Evolutionary conservation across 2,888 invertebrate species (phyloP), one percentile per base, ranked within the genome.

Genomic region (Cancer borealis): DNA sequence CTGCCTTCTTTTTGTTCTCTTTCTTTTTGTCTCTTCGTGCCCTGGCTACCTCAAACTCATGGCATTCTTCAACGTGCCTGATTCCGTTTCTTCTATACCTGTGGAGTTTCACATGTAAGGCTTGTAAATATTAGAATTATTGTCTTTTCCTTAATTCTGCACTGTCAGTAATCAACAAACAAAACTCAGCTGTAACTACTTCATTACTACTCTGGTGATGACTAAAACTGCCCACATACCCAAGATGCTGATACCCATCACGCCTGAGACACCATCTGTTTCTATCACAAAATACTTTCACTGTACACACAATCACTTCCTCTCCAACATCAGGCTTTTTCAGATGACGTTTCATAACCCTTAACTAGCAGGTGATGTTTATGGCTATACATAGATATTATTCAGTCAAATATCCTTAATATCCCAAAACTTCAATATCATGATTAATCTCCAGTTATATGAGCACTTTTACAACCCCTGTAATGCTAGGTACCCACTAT

Each of bases 1-100:
- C 95, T 90, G 93, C 91, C 66, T 95, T 95, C 89, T 95, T 95
- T 66, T 94, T 94, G 96, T 97, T 98, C 96, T 98, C 98, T 96
- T 97, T 97, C 97, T 97, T 97, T 96, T 97, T 97, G 96, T 97
- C 97, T 95, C 97, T 96, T 95, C 96, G 96, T 93, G 96, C 96
- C 94, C 96, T 96, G 95, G 96, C 96, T 96, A 98, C 98, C 96
- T 99, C 99, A 96, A 98, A 98, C 96, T 98, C 98, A 60, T 98
- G 97, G 96, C 98, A 98, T 96, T 99, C 99, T 96, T 98, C 98
- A 92, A 98, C 97, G 88, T 98, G 97, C 3, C 98, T 98, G 79
- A 99, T 97, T 47, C 99, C 99, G 96, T 98, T 98, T 96, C 98
- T 98, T 49, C 99, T 97, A 97, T 99, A 98, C 95, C 98, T 98